Conservation (phyloP, 2,888 invertebrate genomes). For the Microplitis deprimator region DNA sequence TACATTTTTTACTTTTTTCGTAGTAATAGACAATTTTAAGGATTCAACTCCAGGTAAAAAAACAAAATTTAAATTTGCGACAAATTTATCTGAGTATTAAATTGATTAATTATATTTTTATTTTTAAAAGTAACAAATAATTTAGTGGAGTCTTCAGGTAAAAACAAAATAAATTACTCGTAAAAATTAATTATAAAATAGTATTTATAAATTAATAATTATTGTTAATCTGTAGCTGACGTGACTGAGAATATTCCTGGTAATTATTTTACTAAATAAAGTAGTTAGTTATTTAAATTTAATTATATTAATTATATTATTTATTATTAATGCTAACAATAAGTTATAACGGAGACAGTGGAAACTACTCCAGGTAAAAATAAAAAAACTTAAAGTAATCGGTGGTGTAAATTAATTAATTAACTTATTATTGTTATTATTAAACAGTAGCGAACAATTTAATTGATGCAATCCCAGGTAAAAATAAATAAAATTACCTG, state of each 20-base stretch:
- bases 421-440: background rate
- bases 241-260: background rate
- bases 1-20: too few species aligned
- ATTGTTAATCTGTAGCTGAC: too few species aligned
- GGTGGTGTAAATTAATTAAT: background rate
- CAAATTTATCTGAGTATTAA: too few species aligned
- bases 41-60: too few species aligned
- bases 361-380: background rate
- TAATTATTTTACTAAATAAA: background rate
- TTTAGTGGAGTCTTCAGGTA: too few species aligned
- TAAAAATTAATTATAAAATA: too few species aligned
- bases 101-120: too few species aligned
- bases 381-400: background rate
- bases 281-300: background rate
- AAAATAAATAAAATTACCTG: background rate
- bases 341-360: background rate
- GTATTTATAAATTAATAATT: too few species aligned
- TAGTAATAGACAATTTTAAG: too few species aligned
- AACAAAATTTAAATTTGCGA: too few species aligned
- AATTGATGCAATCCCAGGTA: background rate
- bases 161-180: too few species aligned
- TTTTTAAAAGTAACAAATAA: too few species aligned
- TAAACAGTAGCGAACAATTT: background rate
- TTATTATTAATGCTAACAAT: background rate
- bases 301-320: background rate